Evolutionary conservation across 2,797 vertebrate genomes (phyloP).

Genomic region (Lagodon rhomboides): DNA sequence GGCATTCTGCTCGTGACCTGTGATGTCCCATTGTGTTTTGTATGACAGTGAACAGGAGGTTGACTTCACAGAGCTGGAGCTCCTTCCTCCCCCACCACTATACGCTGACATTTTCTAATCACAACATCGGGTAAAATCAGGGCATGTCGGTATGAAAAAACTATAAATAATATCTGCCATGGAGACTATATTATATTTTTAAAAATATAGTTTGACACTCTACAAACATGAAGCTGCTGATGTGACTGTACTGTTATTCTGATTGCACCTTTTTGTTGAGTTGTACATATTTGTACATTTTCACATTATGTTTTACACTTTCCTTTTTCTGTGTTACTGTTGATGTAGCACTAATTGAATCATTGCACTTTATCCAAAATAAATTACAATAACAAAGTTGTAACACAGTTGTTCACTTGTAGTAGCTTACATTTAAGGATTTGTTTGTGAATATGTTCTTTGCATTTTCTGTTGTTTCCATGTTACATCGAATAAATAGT

Average conservation of each 20-base stretch:
- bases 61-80: slow-evolving; percentile 79
- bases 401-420: slow-evolving; percentile 33
- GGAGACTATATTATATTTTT: background rate
- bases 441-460: slow-evolving; percentile 31
- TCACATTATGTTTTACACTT: slow-evolving; percentile 37
- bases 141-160: background rate
- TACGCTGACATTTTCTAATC: slow-evolving; percentile 81
- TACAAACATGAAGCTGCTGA: background rate
- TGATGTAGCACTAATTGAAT: slow-evolving; percentile 31
- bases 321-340: slow-evolving; percentile 6
- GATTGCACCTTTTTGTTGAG: slow-evolving; percentile 24
- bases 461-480: slow-evolving; percentile 30
- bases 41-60: slow-evolving; percentile 78
- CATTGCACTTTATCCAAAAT: slow-evolving; percentile 30
- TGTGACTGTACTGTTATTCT: slow-evolving; percentile 13
- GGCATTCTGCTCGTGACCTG: background rate
- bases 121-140: background rate
- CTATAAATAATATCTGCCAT: background rate
- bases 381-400: slow-evolving; percentile 10
- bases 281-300: background rate
- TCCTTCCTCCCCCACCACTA: slow-evolving; percentile 82
- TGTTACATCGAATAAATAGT: slow-evolving; percentile 70
- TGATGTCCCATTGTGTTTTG: slow-evolving; percentile 25
- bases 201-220: background rate
- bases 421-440: slow-evolving; percentile 15